Evolutionary conservation across 2,113 vertebrate species (phyloP), one percentile per base, ranked within the genome.

Genomic region (Gyps fulvus): DNA sequence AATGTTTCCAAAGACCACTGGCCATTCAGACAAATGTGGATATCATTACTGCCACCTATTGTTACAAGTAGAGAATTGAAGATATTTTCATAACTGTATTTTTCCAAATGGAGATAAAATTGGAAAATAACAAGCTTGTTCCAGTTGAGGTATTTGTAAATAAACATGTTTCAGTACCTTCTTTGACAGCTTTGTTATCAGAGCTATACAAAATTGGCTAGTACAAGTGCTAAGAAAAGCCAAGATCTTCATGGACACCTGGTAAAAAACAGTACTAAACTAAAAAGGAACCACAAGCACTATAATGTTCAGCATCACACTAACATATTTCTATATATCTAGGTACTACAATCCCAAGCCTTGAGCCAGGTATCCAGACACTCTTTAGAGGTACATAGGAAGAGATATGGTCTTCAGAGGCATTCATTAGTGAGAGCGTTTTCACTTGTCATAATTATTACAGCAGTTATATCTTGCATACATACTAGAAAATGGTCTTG

Each of bases 31-130:
- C 17, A 91, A 57, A 94, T 93, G 58, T 66, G 91, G 97, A 72
- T 97, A 93, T 94, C 93, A 34, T 87, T 94, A 95, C 95, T 96
- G 97, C 97, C 96, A 97, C 93, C 97, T 97, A 95, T 97, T 94
- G 97, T 83, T 95, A 62, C 21, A 85, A 91, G 23, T 21, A 65
- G 32, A 83, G 62, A 95, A 97, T 3, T 95, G 81, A 93, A 96
- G 22, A 49, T 72, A 20, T 50, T 89, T 94, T 89, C 57, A 26
- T 79, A 52, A 55, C 61, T n/a, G 4, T 43, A 2, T 77, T 80
- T 89, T 73, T 77, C 62, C 36, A 78, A 58, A 36, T 45, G 22
- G 47, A 59, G 31, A 63, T 77, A 69, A 62, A 79, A 95, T 32
- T 87, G 22, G 36, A 89, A 93, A 95, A 85, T 38, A 85, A 23